Base-by-base conservation (phyloP, 2,797 vertebrate species). In the Arnoldichthys spilopterus region DNA sequence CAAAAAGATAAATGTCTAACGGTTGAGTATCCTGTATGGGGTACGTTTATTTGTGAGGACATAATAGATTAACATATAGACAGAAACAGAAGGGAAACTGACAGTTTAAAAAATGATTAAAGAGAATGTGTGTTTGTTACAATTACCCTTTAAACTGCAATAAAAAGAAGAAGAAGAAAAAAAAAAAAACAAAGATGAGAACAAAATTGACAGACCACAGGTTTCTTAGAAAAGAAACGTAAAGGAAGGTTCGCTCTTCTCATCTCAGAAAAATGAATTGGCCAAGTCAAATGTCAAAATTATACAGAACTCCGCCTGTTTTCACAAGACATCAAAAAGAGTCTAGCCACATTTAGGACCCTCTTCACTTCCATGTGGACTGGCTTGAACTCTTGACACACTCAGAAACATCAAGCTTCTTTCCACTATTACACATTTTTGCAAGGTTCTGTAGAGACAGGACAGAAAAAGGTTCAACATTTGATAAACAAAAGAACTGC, bases 351-450 rank as follows among this genome's bases (percentile, higher is more conserved):
- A 18, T 7, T 20, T 34, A 77, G 11, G 18, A 16, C 2, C 32
- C 37, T 85, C 30, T 73, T 69, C 79, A 83, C 66, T 87, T 87
- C 71, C 77, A 87, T 13, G 66, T 76, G 1, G 62, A 20, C 83
- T 89, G 89, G 58, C 63, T 92, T 37, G 91, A 91, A 30, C 72
- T 87, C 87, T 96, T 96, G 20, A 94, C 92, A 90, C 96, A 95
- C 62, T 96, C 95, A 24, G 95, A 94, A 47, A 96, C 94, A 85
- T 97, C 96, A 70, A 97, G 88, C 78, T 86, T 94, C 89, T 90
- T 93, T 66, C 95, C 96, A 59, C 92, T 96, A 93, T 83, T 96
- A 89, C 94, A 98, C 87, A 96, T 96, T 80, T 94, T 96, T 79
- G 96, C 98, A 89, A 99, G 93, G 89, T 95, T 97, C 98, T 99